Evolutionary conservation across 2,113 vertebrate species (phyloP).

Genomic region (Heptranchias perlo): DNA sequence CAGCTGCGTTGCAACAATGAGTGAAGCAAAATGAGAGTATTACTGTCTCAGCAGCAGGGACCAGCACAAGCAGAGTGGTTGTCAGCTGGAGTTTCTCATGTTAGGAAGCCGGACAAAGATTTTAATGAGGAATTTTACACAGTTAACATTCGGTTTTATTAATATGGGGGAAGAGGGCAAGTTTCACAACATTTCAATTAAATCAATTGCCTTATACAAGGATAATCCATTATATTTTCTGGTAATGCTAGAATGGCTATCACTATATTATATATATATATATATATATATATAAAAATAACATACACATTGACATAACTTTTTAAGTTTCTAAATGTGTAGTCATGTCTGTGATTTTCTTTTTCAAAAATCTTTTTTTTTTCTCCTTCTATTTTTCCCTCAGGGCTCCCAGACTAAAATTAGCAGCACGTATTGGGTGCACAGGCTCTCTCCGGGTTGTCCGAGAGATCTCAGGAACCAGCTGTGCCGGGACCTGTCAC

Average conservation of each 20-base stretch:
- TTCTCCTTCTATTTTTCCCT: conserved; percentile 39
- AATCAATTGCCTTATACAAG: neutral
- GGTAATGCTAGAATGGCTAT: neutral
- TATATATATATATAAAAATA: neutral
- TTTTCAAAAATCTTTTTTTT: neutral
- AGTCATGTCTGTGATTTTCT: neutral
- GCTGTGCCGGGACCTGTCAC: conserved; percentile 86
- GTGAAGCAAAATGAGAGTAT: neutral
- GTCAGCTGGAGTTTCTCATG: neutral
- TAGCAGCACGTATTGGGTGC: conserved; percentile 58
- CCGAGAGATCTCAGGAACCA: conserved; percentile 70
- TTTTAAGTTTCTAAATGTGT: neutral
- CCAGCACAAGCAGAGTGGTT: neutral
- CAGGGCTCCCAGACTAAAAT: conserved; percentile 66
- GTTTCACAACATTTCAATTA: too few relatives aligned
- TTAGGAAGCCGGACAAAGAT: neutral
- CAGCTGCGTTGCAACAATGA: neutral
- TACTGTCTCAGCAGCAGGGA: neutral
- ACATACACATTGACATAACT: neutral
- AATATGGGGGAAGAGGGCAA: neutral
- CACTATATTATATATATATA: neutral
- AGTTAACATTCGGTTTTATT: neutral
- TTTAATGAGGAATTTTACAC: neutral
- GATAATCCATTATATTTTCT: neutral
- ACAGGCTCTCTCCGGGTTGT: conserved; percentile 69